Evolutionary conservation across 2,888 invertebrate genomes (phyloP).

Genomic region (Drepana falcataria): DNA sequence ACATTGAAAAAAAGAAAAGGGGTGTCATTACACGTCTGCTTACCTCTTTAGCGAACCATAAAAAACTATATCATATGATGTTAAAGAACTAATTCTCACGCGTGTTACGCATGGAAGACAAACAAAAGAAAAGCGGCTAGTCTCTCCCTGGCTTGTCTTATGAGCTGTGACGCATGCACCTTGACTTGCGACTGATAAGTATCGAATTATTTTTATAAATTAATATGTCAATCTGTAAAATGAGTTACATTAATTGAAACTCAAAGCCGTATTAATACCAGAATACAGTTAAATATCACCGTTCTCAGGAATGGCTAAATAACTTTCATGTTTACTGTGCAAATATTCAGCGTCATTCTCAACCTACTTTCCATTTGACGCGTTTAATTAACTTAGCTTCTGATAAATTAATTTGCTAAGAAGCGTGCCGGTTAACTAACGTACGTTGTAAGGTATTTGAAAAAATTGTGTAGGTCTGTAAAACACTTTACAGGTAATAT

Average conservation of each 20-base stretch:
- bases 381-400: not conserved
- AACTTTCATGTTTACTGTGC: slow-evolving; percentile 4
- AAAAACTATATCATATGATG: too few species aligned
- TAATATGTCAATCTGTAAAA: slow-evolving; percentile 12
- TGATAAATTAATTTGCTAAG: not conserved
- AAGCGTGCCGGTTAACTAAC: not conserved
- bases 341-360: not conserved
- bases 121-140: slow-evolving; percentile 27
- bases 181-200: slow-evolving; percentile 38
- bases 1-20: too few species aligned
- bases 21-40: too few species aligned
- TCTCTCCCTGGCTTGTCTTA: slow-evolving; percentile 21
- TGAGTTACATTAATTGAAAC: not conserved
- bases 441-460: too few species aligned
- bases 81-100: slow-evolving; percentile 24
- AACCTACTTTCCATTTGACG: not conserved
- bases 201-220: slow-evolving; percentile 49
- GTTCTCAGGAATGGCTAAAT: slow-evolving; percentile 3
- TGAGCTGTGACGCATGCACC: slow-evolving; percentile 45
- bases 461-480: too few species aligned
- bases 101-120: slow-evolving; percentile 34
- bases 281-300: not conserved
- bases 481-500: too few species aligned
- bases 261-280: not conserved
- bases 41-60: too few species aligned